A percentile compares a stretch with the other conserved stretches of the same genome.
These are phyloP conservation scores for Pristionchus arcanus DNA, from an alignment of 2,888 invertebrate genomes.

Conservation along the genomic window DNA sequence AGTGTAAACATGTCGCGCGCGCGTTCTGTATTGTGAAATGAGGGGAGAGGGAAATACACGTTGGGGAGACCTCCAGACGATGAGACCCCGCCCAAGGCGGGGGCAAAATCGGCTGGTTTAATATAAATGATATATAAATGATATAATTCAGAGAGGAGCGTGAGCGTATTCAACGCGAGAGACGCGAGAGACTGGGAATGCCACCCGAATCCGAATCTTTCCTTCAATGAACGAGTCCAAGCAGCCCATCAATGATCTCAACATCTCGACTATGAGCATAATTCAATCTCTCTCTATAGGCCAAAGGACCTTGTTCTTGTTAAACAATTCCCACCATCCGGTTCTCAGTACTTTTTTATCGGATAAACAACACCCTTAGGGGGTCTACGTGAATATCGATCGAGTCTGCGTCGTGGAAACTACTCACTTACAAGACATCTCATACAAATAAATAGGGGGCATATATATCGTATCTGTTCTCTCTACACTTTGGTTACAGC, in stretches of 20 bases:
- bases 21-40: too few species aligned
- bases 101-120: too few species aligned
- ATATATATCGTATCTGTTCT: conserved; percentile 2
- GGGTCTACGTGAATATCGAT: conserved; percentile 16
- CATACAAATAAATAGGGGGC: neutral
- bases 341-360: conserved; percentile 27
- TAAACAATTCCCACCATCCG: neutral
- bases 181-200: neutral
- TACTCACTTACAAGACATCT: conserved; percentile 28
- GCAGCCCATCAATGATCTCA: conserved; percentile 22
- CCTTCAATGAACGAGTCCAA: neutral
- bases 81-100: too few species aligned
- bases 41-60: too few species aligned
- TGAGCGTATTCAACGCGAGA: neutral
- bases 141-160: neutral
- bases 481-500: conserved; percentile 31
- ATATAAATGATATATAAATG: too few species aligned
- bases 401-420: conserved; percentile 13
- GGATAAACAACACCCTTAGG: conserved; percentile 30
- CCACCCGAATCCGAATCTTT: neutral
- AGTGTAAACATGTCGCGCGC: too few species aligned
- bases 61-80: too few species aligned
- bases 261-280: neutral
- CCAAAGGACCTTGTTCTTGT: conserved; percentile 11
- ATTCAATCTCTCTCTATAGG: neutral